Evolutionary conservation across 2,113 vertebrate species (phyloP).

Genomic region (Cyprinodon brontotheroides): DNA sequence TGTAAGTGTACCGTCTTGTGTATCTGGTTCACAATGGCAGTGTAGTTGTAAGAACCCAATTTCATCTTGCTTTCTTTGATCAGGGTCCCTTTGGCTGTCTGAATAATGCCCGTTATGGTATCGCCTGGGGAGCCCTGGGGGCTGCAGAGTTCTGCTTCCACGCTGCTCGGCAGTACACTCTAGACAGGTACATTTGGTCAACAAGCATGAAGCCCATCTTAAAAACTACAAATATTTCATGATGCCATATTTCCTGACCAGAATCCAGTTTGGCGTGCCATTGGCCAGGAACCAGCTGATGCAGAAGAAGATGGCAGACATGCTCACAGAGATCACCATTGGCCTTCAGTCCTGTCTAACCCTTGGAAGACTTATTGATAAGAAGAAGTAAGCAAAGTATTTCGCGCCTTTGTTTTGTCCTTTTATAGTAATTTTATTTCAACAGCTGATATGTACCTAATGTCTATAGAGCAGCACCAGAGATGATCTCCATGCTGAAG

Average conservation of each 20-base stretch:
- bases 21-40: too few relatives aligned
- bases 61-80: too few relatives aligned
- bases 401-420: not conserved
- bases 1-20: conserved; percentile 68
- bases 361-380: conserved; percentile 86
- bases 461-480: conserved; percentile 79
- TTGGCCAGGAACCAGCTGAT: conserved; percentile 89
- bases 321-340: conserved; percentile 88
- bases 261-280: conserved; percentile 86
- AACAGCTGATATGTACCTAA: too few relatives aligned
- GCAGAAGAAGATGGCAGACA: conserved; percentile 92
- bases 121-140: conserved; percentile 89
- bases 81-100: conserved; percentile 93
- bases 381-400: conserved; percentile 70
- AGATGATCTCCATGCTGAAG: conserved; percentile 94
- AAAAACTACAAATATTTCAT: too few relatives aligned
- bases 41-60: too few relatives aligned
- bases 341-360: conserved; percentile 88
- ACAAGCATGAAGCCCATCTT: too few relatives aligned
- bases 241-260: conserved; percentile 28
- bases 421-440: too few relatives aligned
- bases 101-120: conserved; percentile 90
- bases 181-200: conserved; percentile 81
- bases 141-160: conserved; percentile 94
- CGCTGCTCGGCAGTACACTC: conserved; percentile 82